phyloP scores from a whole-genome alignment of 2,888 invertebrate genomes.

The Cremastobaeus sp. region DNA sequence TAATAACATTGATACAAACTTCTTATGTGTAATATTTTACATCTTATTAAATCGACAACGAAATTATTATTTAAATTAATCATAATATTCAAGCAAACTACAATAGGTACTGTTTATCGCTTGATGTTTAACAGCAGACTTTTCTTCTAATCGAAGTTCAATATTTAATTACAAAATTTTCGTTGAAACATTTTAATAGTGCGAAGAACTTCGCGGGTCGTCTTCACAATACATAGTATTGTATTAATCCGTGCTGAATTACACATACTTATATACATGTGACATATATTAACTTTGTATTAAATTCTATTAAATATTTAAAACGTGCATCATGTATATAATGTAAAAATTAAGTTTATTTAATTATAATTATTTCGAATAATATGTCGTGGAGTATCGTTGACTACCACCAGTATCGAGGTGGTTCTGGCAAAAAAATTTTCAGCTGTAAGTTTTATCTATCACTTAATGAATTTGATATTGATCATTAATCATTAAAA shows the following conservation, averaged over 20 bases:
- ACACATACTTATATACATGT: conserved; percentile 44
- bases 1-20: conserved; percentile 72
- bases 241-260: conserved; percentile 26
- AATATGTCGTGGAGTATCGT: no score
- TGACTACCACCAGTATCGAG: no score
- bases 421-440: no score
- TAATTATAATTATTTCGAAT: no score
- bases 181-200: neutral
- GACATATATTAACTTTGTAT: conserved; percentile 41
- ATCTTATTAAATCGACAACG: conserved; percentile 65
- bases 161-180: conserved; percentile 10
- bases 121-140: no score
- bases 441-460: no score
- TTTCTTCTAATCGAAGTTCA: neutral
- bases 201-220: neutral
- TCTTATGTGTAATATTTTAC: conserved; percentile 65
- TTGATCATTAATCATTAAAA: no score
- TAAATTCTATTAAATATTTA: conserved; percentile 24
- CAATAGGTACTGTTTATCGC: neutral
- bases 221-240: conserved; percentile 45
- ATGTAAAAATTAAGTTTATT: no score
- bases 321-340: conserved; percentile 10
- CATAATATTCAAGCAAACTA: neutral
- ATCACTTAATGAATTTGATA: no score
- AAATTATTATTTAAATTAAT: conserved; percentile 22